Evolutionary conservation across 2,797 vertebrate species (phyloP), one percentile per base, ranked within the genome.

Genomic region (Lacerta bilineata): DNA sequence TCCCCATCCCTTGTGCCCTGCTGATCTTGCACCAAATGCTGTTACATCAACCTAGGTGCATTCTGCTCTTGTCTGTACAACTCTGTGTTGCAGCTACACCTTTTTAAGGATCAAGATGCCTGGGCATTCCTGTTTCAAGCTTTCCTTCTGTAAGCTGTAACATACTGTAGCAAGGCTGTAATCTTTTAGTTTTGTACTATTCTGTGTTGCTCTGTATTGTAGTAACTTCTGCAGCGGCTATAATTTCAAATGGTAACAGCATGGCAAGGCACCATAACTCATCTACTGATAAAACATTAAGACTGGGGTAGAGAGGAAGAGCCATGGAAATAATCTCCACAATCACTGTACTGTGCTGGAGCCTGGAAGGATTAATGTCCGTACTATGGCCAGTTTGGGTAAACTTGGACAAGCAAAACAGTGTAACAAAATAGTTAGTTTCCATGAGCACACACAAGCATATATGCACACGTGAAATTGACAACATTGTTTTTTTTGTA

Each of bases 221-320:
- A 36, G 71, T 76, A 46, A 81, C 11, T 36, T 80, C 83, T 61
- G 20, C 59, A 13, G 36, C 8, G 9, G 59, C 77, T 75, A 43
- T 80, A 59, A 85, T 81, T 69, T 85, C 79, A 61, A 79, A 87
- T 66, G 75, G 78, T 84, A 85, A 81, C 59, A 50, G 68, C 76
- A 43, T 50, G 3, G 27, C 69, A 77, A 85, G 69, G 59, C 41
- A 77, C n/a, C 78, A 77, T 81, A 85, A 88, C 71, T 84, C 71
- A 85, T 85, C 15, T 36, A 76, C 61, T n/a, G 77, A 85, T 88
- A 61, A 81, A 82, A 77, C 33, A 80, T 77, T 82, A 85, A 78
- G 33, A 29, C 46, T 71, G 61, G 27, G 46, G 59, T 76, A 55
- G 41, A 23, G 46, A 76, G 77, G 33, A 75, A 43, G 15, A 61